Evolutionary conservation across 2,888 invertebrate species (phyloP).

Genomic region (Plagiodera versicolora): DNA sequence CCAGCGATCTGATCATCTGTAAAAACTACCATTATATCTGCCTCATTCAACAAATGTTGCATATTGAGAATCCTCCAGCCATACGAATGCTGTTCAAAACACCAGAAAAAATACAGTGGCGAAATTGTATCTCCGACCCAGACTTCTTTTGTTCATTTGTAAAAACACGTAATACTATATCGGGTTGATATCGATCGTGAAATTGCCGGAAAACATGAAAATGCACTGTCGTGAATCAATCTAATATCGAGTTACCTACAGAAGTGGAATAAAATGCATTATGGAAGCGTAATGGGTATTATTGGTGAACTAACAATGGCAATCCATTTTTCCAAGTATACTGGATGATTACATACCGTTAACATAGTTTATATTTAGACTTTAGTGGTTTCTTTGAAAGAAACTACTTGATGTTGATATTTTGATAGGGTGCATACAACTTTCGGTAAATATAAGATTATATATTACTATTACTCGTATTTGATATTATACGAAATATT

Average conservation of each 20-base stretch:
- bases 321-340: neutral
- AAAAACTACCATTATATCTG: neutral
- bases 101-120: neutral
- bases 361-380: no score
- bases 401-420: no score
- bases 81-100: neutral
- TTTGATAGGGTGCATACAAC: no score
- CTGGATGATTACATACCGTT: neutral
- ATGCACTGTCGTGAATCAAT: neutral
- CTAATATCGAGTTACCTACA: neutral
- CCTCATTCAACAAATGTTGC: neutral
- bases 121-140: neutral
- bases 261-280: conserved; percentile 1
- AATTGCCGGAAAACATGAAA: conserved; percentile 3
- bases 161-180: neutral
- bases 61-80: neutral
- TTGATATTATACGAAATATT: no score
- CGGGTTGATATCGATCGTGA: neutral
- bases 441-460: no score
- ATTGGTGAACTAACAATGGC: neutral
- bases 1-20: neutral
- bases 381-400: no score
- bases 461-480: no score
- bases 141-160: neutral
- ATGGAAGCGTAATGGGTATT: neutral